Evolutionary conservation across 92 coral and sea anemone species (phyloP), one percentile per base, ranked within the genome.

Genomic region (Heteractis magnifica): DNA sequence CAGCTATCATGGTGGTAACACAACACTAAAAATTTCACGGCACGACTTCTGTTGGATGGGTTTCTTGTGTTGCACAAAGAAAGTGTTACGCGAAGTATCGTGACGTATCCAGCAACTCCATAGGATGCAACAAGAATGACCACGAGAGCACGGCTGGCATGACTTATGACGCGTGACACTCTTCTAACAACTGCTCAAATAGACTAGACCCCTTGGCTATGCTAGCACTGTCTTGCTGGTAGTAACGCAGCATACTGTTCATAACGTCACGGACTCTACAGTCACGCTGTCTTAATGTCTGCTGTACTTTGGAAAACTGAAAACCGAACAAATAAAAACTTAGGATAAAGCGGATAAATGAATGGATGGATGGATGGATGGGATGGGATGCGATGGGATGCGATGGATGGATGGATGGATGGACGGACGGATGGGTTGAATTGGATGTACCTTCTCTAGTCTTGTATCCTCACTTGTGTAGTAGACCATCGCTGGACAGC

Each of bases 241-340:
- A 73, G 85, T 88, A 88, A 76, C 88, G 94, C 74, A 90, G 80
- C 59, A 93, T 83, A 34, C 86, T 92, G 14, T 82, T 88, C 82
- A 89, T 82, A 79, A 93, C 88, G 91, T 93, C 97, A 86, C 94
- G 78, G 79, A 93, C 86, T 78, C 79, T 84, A 87, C 88, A 86
- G 82, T 86, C 88, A 91, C 91, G 91, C 68, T 89, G 71, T 59
- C 87, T 83, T 65, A 89, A 80, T 51, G 87, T 83, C 41, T 79
- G 84, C 16, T 79, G 86, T 51, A 88, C 81, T 84, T 84, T 85
- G 81, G 87, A 89, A 23, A 93, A 84, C 97, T 93, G 76, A 15
- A 59, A 77, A n/a, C 68, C 51, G 71, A 62, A 79, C 21, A 53
- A 49, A 79, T 13, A 49, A 21, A 9, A 34, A 34, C 0, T 34